Base-by-base conservation (phyloP, 2,113 vertebrate genomes). In the Felis catus region DNA sequence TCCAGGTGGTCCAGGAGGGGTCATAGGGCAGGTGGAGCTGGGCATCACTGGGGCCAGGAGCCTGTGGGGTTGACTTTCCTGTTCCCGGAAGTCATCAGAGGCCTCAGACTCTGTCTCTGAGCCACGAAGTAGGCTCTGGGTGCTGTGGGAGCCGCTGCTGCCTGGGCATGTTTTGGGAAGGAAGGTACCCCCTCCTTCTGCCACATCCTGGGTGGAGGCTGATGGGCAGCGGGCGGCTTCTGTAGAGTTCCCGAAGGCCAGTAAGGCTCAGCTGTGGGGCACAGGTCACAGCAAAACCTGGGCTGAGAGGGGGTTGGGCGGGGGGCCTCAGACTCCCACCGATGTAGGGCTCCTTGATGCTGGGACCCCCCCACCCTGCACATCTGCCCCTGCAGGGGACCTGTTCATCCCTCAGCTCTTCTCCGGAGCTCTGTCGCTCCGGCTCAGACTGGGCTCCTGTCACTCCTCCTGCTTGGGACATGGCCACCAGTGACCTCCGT, bases 401-500 rank as follows among this genome's bases (percentile, higher is more conserved):
- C 36, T 88, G 19, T 55, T 21, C 29, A 25, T 48, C 19, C 27
- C 19, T 41, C 1, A 2, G 33, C 6, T 16, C 74, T 36, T 71
- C 13, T 55, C 29, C 23, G 55, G 70, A 5, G 1, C 41, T 7
- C 65, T 31, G 55, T 45, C 13, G 10, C 7, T 92, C 39, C 23
- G 6, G 21, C 16, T 70, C 14, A 18, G 31, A 61, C 45, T 73
- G 31, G 19, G 53, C 48, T 81, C 11, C 27, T 12, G 9, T 58
- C 0, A 8, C 23, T n/a, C 7, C 21, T n/a, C 21, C 51, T 6
- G 36, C 25, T 1, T 3, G 92, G 78, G 48, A 2, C 8, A 0
- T 0, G 27, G 25, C 45, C 5, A 5, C n/a, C 8, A 36, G 51
- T 18, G 21, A 23, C 73, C 8, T 58, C 19, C 0, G 2, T 58